These are phyloP conservation scores for Cataglyphis livida DNA, from an alignment of 2,888 invertebrate genomes.

Conservation along the genomic window DNA sequence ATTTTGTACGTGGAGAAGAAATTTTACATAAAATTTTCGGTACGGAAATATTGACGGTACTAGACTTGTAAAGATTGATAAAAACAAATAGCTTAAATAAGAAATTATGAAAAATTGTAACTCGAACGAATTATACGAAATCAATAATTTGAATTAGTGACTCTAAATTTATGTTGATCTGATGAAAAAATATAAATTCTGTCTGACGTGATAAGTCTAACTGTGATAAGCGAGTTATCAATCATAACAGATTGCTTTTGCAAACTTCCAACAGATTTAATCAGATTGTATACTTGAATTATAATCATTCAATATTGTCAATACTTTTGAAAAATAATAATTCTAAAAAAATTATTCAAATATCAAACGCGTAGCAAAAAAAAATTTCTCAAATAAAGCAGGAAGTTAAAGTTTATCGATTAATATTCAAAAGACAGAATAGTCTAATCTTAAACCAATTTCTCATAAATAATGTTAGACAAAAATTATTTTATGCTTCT, in stretches of 20 bases:
- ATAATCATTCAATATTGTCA: not conserved
- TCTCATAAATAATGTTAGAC: not conserved
- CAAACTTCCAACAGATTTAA: not conserved
- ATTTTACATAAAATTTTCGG: too few species aligned
- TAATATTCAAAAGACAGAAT: not conserved
- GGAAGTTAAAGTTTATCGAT: not conserved
- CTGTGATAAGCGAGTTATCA: not conserved
- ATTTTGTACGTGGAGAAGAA: not conserved
- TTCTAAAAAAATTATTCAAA: not conserved
- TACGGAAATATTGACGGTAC: too few species aligned
- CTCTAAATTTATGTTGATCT: not conserved
- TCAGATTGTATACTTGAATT: not conserved
- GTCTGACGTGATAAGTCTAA: not conserved
- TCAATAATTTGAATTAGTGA: not conserved
- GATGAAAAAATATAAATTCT: not conserved
- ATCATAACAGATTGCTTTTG: not conserved
- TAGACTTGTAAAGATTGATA: not conserved
- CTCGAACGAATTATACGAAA: not conserved
- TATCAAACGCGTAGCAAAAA: not conserved
- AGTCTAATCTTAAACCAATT: not conserved
- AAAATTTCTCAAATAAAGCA: not conserved
- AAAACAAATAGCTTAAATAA: conserved; percentile 1
- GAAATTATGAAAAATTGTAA: not conserved
- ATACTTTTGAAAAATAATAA: not conserved
- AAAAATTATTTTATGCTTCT: not conserved